Evolutionary conservation across 2,888 invertebrate species (phyloP).

Genomic region (Onthophagus sagittarius): DNA sequence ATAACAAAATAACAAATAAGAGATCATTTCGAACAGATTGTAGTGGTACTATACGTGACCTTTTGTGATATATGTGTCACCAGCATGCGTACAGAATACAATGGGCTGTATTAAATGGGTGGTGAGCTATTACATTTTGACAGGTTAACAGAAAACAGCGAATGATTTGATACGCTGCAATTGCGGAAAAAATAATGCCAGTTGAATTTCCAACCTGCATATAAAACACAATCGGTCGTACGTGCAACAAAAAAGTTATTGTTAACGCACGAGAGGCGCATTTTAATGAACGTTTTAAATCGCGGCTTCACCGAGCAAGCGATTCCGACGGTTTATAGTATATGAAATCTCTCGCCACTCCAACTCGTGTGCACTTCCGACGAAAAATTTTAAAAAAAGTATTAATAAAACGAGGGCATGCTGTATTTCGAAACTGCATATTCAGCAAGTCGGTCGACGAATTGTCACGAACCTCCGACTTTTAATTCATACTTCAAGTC

Average conservation of each 20-base stretch:
- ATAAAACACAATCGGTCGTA: not conserved
- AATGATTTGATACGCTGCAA: not conserved
- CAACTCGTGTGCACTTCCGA: not conserved
- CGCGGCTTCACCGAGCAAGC: not conserved
- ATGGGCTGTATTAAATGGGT: not conserved
- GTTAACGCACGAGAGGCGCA: not conserved
- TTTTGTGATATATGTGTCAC: not conserved
- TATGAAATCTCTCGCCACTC: not conserved
- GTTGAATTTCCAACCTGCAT: not conserved
- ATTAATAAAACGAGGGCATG: not conserved
- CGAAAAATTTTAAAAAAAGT: not conserved
- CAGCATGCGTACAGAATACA: not conserved
- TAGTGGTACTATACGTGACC: not conserved
- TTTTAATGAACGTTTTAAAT: not conserved
- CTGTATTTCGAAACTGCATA: not conserved
- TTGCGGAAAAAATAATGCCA: not conserved
- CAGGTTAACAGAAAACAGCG: not conserved
- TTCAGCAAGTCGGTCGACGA: not conserved
- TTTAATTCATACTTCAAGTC: not conserved
- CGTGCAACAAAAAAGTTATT: not conserved
- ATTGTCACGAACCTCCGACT: not conserved
- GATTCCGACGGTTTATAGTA: not conserved
- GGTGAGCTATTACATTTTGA: not conserved
- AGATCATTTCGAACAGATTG: too few species aligned
- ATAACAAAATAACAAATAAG: not conserved